Evolutionary conservation across 2,113 vertebrate species (phyloP), one percentile per base, ranked within the genome.

Genomic region (Gila orcuttii): DNA sequence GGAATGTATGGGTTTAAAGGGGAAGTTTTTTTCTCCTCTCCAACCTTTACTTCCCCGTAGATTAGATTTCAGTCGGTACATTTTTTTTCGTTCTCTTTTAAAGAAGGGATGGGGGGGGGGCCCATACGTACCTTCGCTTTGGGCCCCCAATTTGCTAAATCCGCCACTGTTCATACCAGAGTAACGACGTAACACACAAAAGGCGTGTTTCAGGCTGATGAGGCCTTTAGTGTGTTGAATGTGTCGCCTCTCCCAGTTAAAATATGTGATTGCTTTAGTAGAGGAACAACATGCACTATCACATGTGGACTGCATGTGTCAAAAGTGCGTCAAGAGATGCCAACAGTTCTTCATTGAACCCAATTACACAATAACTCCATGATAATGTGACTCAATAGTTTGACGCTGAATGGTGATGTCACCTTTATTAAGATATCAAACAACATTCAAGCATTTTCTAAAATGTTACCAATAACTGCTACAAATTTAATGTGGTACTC

Each of bases 121-220:
- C n/a, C n/a, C n/a, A n/a, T n/a, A n/a, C n/a, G n/a, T n/a, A n/a
- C n/a, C n/a, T n/a, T n/a, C n/a, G n/a, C n/a, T n/a, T n/a, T n/a
- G n/a, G n/a, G n/a, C n/a, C n/a, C n/a, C n/a, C n/a, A n/a, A n/a
- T n/a, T n/a, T n/a, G n/a, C n/a, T n/a, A n/a, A n/a, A n/a, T n/a
- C n/a, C n/a, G n/a, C n/a, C n/a, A n/a, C n/a, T n/a, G n/a, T n/a
- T 81, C 79, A 81, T 81, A 66, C 59, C 59, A 12, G 39, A 31
- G n/a, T 64, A 42, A 31, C 47, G 59, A 80, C 42, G 1, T 39
- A 39, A 39, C 39, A 28, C 59, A 7, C 4, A 47, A 52, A 17
- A 45, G 78, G 78, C 45, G 59, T 64, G 59, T 15, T 42, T 25
- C 23, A 31, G 36, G 71, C 13, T 25, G n/a, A 4, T 12, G 23